Evolutionary conservation across 2,797 vertebrate species (phyloP), one percentile per base, ranked within the genome.

Genomic region (Halcyon smyrnensis): DNA sequence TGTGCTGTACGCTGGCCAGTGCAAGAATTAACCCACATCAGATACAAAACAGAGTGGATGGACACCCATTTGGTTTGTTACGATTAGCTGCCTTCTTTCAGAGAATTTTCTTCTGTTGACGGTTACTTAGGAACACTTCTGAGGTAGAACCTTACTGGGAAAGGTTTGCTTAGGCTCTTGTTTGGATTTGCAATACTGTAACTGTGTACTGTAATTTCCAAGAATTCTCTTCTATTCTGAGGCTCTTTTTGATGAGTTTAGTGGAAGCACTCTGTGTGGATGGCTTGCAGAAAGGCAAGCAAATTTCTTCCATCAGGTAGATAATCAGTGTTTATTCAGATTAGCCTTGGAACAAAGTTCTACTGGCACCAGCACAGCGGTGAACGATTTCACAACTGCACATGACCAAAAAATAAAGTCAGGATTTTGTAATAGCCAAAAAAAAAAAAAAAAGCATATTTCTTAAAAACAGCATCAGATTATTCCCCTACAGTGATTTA

Each of bases 321-420:
- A 88, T 91, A 95, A 70, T 64, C 36, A 0, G 0, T 96, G 68
- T 96, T 96, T 96, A 84, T 88, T 73, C 77, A 84, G 93, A 53
- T 63, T 79, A 93, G 51, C 67, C 68, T 70, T 84, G 87, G 75
- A 75, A 71, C 87, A 93, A 89, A 95, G 96, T 90, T 90, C 96
- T 94, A 36, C 41, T 67, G 87, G 15, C 76, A 94, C 23, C 37
- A 70, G 67, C 79, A 62, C 65, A 76, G 9, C 80, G 45, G 16
- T 25, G 79, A 91, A 37, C 3, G 2, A 51, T 96, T 96, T 95
- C 91, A 73, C 92, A 96, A 94, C 36, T 79, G 39, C 21, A 6
- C 0, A 2, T 92, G 90, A 85, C 64, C 46, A 6, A 77, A 95
- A 76, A 56, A n/a, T 59, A 39, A 83, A 73, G 21, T 67, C 19